These are phyloP conservation scores for Mastacembelus armatus DNA, from an alignment of 2,797 vertebrate species.

Conservation along the genomic window DNA sequence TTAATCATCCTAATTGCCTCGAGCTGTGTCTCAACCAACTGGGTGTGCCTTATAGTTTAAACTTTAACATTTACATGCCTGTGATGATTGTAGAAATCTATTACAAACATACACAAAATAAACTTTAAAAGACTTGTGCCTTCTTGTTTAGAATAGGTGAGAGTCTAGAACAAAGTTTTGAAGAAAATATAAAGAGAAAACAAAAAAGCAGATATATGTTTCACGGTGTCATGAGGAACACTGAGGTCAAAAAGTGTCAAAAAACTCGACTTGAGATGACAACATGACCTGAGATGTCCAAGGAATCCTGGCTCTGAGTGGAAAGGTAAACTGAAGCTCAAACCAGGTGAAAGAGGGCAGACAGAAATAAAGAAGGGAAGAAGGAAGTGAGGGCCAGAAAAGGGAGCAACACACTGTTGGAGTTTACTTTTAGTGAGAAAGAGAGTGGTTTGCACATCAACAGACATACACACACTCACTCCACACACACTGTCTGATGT, in stretches of 20 bases:
- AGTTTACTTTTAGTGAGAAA: slow-evolving; percentile 44
- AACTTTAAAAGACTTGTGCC: background rate
- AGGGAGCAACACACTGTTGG: slow-evolving; percentile 10
- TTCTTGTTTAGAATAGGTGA: too few relatives aligned
- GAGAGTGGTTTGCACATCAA: slow-evolving; percentile 23
- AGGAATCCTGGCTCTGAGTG: slow-evolving; percentile 9
- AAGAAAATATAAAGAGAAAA: background rate
- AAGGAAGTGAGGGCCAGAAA: slow-evolving; percentile 2
- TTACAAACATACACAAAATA: too few relatives aligned
- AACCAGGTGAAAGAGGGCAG: slow-evolving; percentile 20
- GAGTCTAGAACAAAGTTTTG: background rate
- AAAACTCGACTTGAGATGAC: slow-evolving; percentile 4
- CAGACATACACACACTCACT: slow-evolving; percentile 1
- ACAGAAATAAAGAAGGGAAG: slow-evolving; percentile 9
- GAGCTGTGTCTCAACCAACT: too few relatives aligned
- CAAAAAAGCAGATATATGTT: background rate
- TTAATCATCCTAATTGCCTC: too few relatives aligned
- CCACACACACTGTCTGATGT: slow-evolving; percentile 43
- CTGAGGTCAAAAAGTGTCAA: background rate
- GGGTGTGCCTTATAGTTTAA: too few relatives aligned
- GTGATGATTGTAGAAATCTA: background rate
- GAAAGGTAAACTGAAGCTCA: slow-evolving; percentile 32
- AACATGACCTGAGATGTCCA: slow-evolving; percentile 20
- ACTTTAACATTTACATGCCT: too few relatives aligned
- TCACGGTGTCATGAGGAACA: background rate